Conservation (phyloP, 2,888 invertebrate genomes). For the Plemyria rubiginata region DNA sequence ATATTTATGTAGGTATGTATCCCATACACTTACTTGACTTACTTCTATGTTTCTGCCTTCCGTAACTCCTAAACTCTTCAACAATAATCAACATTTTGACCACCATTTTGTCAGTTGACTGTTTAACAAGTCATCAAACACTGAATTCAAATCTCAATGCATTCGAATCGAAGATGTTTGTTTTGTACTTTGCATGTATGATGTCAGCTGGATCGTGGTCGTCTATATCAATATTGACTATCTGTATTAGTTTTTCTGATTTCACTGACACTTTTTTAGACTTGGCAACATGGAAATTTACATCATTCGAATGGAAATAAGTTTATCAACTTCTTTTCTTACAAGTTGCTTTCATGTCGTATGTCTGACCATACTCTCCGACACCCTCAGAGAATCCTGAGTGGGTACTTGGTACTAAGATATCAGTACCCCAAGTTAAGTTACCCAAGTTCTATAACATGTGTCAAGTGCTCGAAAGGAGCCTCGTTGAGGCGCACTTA, state of each 20-base stretch:
- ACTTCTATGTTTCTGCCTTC: conserved; percentile 37
- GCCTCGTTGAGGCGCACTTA: no score
- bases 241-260: conserved; percentile 37
- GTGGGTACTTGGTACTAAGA: no score
- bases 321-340: no score
- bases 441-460: no score
- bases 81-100: conserved; percentile 56
- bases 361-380: no score
- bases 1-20: no score
- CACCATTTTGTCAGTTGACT: conserved; percentile 48
- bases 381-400: no score
- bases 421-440: no score
- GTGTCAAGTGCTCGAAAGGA: no score
- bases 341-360: no score
- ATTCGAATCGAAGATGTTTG: conserved; percentile 43
- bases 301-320: no score
- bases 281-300: neutral
- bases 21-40: conserved; percentile 54
- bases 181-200: conserved; percentile 56
- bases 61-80: conserved; percentile 46
- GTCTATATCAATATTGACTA: conserved; percentile 44
- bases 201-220: conserved; percentile 60
- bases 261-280: conserved; percentile 32
- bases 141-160: conserved; percentile 36
- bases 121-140: conserved; percentile 13